Evolutionary conservation across 2,113 vertebrate species (phyloP).

Genomic region (Corynorhinus townsendii): DNA sequence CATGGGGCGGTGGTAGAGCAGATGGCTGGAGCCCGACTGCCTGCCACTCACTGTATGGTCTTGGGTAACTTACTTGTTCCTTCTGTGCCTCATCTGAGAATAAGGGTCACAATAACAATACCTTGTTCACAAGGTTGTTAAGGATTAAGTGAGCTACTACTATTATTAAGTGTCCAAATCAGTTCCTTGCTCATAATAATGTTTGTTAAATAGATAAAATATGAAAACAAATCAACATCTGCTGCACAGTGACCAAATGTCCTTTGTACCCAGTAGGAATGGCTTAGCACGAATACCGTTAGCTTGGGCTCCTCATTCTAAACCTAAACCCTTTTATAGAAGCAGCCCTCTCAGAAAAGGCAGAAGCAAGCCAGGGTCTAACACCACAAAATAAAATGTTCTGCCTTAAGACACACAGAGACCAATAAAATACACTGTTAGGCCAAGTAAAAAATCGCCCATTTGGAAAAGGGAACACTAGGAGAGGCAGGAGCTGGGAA

Average conservation of each 20-base stretch:
- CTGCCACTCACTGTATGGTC: neutral
- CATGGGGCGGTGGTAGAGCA: neutral
- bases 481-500: neutral
- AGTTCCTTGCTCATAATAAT: neutral
- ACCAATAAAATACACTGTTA: neutral
- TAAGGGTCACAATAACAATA: neutral
- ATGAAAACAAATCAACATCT: neutral
- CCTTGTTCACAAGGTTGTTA: neutral
- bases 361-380: neutral
- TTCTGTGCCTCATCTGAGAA: neutral
- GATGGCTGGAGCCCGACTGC: too few species aligned
- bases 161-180: neutral
- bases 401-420: neutral
- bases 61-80: neutral
- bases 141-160: neutral
- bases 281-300: neutral
- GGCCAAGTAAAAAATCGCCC: neutral
- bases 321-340: neutral
- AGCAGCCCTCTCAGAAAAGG: neutral
- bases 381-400: neutral
- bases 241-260: neutral
- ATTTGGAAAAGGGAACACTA: neutral
- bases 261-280: neutral
- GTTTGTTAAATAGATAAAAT: neutral
- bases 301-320: neutral